Percentiles rank a stretch among this genome's conserved stretches.
Evolutionary conservation across 2,888 invertebrate species (phyloP).

Genomic region (Ischnus inquisitorius): DNA sequence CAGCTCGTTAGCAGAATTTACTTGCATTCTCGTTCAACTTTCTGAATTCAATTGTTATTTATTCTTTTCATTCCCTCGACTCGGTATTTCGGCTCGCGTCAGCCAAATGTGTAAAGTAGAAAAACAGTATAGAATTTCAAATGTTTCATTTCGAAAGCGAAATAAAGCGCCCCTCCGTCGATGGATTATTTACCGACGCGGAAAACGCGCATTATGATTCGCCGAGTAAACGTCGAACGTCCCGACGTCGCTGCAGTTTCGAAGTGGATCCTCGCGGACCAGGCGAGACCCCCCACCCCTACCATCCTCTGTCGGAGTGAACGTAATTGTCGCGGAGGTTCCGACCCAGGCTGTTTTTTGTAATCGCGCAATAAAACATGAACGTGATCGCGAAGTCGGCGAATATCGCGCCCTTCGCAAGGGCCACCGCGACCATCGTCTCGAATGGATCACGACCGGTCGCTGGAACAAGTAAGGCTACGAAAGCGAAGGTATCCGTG

Average conservation of each 20-base stretch:
- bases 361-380: slow-evolving; percentile 85
- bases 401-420: slow-evolving; percentile 89
- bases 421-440: slow-evolving; percentile 89
- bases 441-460: slow-evolving; percentile 89
- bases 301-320: slow-evolving; percentile 45
- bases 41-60: no score
- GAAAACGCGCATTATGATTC: slow-evolving; percentile 9
- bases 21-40: no score
- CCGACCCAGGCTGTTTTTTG: slow-evolving; percentile 43
- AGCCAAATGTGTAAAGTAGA: no score
- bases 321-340: slow-evolving; percentile 60
- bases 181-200: background rate
- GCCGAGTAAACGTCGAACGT: background rate
- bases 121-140: no score
- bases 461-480: slow-evolving; percentile 86
- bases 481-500: slow-evolving; percentile 85
- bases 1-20: no score
- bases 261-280: background rate
- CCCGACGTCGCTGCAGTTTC: slow-evolving; percentile 36
- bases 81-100: no score
- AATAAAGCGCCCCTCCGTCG: background rate
- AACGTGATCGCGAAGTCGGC: slow-evolving; percentile 90
- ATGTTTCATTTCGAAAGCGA: background rate
- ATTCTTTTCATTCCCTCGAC: no score
- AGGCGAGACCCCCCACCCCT: slow-evolving; percentile 30